Conservation (phyloP, 2,797 vertebrate genomes). For the Tachyglossus aculeatus region DNA sequence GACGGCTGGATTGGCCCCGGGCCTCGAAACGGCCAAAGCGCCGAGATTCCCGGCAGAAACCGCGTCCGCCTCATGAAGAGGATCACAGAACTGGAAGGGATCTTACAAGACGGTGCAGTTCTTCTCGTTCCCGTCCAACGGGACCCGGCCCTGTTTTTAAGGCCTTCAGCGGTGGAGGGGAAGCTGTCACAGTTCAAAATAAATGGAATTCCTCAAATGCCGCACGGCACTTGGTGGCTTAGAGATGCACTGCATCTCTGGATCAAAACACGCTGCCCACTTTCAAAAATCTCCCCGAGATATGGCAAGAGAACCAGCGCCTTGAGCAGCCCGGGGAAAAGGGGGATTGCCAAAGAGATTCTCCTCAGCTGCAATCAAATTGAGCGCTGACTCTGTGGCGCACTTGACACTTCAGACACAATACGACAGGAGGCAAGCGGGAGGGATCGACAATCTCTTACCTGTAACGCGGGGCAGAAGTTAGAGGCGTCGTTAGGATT, state of each 20-base stretch:
- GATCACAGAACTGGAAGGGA: neutral
- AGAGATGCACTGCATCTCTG: too few species aligned
- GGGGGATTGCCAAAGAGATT: neutral
- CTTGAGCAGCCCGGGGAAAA: neutral
- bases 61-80: neutral
- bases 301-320: neutral
- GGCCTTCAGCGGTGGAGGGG: too few species aligned
- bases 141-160: too few species aligned
- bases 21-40: neutral
- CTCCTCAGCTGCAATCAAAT: too few species aligned
- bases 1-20: neutral
- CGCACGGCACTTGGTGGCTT: too few species aligned
- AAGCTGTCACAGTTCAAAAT: too few species aligned
- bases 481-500: slow-evolving; percentile 90
- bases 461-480: slow-evolving; percentile 92
- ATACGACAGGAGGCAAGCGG: neutral
- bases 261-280: neutral
- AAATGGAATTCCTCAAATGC: too few species aligned
- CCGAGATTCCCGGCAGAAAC: neutral
- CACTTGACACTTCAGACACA: too few species aligned
- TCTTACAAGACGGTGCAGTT: neutral
- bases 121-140: neutral
- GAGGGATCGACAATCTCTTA: slow-evolving; percentile 40
- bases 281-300: neutral
- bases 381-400: too few species aligned